Conservation (phyloP, 2,113 vertebrate species). For the Zosterops hypoxanthus region DNA sequence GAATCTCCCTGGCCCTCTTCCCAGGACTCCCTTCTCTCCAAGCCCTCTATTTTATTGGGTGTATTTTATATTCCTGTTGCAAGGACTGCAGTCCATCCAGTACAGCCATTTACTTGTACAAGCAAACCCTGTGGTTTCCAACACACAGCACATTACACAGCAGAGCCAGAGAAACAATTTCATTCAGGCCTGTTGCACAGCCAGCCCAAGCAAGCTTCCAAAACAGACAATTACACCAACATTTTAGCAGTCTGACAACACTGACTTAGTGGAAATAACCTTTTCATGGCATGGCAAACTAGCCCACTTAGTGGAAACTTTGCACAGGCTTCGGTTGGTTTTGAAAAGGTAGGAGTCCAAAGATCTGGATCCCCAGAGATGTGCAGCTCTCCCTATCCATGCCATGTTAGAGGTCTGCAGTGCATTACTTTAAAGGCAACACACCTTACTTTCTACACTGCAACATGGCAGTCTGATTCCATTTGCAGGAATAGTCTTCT, state of each 20-base stretch:
- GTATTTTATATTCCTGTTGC: not conserved
- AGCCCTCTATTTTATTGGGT: not conserved
- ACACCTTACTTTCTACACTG: not conserved
- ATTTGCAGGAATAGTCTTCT: not conserved
- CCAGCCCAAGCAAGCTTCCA: not conserved
- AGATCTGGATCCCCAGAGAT: not conserved
- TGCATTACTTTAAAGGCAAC: not conserved
- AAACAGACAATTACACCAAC: not conserved
- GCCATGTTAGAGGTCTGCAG: not conserved
- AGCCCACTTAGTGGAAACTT: not conserved
- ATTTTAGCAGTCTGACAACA: not conserved
- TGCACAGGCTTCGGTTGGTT: not conserved
- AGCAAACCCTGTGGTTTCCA: not conserved
- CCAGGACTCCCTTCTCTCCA: not conserved
- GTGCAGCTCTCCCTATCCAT: not conserved
- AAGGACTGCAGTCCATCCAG: not conserved
- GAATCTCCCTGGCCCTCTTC: not conserved
- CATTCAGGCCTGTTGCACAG: not conserved
- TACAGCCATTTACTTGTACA: not conserved
- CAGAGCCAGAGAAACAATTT: not conserved
- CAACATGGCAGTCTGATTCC: not conserved
- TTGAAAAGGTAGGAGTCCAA: not conserved
- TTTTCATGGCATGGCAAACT: not conserved
- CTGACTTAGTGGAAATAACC: not conserved
- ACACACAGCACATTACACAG: rapidly evolving